Evolutionary conservation across 2,113 vertebrate genomes (phyloP).

Genomic region (Montifringilla adamsi): DNA sequence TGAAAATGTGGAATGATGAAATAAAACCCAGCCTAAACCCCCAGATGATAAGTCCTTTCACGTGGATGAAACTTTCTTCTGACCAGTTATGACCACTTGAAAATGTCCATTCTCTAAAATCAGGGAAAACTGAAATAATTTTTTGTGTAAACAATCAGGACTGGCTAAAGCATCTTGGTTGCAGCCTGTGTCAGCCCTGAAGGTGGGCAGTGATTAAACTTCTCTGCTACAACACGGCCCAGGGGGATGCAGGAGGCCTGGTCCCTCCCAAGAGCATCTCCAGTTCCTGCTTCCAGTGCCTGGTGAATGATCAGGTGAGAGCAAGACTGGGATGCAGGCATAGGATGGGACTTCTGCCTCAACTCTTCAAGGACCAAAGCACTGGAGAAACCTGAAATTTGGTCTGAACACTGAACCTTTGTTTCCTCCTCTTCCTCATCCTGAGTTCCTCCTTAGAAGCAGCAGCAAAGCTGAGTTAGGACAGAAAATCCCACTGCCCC

Average conservation of each 20-base stretch:
- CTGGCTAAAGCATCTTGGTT: not conserved
- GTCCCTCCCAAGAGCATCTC: not conserved
- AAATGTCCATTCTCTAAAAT: not conserved
- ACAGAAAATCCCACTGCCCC: not conserved
- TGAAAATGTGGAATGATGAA: not conserved
- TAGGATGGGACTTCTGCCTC: not conserved
- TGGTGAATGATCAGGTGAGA: not conserved
- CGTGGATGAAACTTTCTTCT: not conserved
- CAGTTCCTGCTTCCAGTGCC: not conserved
- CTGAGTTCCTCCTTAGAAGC: not conserved
- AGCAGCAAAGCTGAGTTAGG: not conserved
- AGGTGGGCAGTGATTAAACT: accelerated
- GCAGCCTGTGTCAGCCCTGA: not conserved
- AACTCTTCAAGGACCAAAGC: not conserved
- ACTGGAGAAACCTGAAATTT: not conserved
- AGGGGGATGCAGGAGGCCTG: not conserved
- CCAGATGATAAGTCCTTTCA: not conserved
- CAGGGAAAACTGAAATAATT: not conserved
- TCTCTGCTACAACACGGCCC: accelerated
- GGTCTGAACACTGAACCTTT: not conserved
- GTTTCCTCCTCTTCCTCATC: not conserved
- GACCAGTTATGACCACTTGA: not conserved
- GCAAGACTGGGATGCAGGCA: no score
- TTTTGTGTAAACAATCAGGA: not conserved
- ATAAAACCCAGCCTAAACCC: not conserved